Conservation (phyloP, 1,140 invertebrate species). For the Nixonia krombeini region DNA sequence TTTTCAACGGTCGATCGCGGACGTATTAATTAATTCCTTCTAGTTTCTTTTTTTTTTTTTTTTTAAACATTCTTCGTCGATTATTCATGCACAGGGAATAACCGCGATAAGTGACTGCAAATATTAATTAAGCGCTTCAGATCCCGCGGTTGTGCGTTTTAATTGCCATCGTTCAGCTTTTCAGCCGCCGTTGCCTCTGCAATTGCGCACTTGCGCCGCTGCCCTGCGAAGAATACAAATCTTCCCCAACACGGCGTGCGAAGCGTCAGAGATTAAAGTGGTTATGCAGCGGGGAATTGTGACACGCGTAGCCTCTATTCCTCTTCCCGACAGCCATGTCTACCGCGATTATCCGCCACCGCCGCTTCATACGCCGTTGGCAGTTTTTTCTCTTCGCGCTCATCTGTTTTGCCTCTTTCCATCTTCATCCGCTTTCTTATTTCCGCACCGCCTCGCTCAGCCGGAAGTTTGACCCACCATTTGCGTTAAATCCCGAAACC, state of each 20-base stretch:
- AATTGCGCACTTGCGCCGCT: no score
- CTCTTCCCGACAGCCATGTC: conserved; percentile 66
- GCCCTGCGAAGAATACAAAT: no score
- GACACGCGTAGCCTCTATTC: conserved; percentile 60
- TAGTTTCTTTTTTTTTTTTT: conserved; percentile 7
- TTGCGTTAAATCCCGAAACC: conserved; percentile 46
- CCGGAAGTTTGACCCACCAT: conserved; percentile 46
- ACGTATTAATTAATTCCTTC: no score
- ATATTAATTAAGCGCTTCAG: no score
- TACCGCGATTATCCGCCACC: conserved; percentile 53
- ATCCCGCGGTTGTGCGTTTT: no score
- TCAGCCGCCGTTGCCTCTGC: no score
- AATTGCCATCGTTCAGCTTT: no score
- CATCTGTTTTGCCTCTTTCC: conserved; percentile 40
- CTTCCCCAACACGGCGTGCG: conserved; percentile 7
- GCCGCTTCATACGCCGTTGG: conserved; percentile 43
- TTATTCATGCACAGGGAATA: no score
- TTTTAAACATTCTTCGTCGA: no score
- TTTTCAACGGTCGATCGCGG: no score
- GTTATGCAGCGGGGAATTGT: conserved; percentile 50
- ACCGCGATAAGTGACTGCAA: no score
- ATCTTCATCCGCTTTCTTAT: conserved; percentile 37
- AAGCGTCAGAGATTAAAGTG: conserved; percentile 21
- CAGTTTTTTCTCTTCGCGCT: conserved; percentile 36
- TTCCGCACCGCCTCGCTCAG: conserved; percentile 25